Percentiles rank a stretch among this genome's conserved stretches.
Evolutionary conservation across 2,888 invertebrate species (phyloP).

Genomic region (Orchestes rusci): DNA sequence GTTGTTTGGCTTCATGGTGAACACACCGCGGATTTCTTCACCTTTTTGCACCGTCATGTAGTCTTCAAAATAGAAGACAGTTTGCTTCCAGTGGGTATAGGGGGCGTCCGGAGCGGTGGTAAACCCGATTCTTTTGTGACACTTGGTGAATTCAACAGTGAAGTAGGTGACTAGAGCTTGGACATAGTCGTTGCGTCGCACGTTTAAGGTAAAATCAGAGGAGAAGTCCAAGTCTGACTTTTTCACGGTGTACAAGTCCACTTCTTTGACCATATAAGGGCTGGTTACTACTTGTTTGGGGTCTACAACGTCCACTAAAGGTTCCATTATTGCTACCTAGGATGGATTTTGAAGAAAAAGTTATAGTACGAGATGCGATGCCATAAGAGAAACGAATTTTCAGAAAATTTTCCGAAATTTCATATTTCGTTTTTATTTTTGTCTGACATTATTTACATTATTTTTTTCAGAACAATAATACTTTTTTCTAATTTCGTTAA

Average conservation of each 20-base stretch:
- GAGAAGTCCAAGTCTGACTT: slow-evolving; percentile 90
- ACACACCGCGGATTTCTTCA: slow-evolving; percentile 87
- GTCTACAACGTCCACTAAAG: slow-evolving; percentile 97
- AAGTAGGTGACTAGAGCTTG: slow-evolving; percentile 99
- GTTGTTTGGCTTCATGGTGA: slow-evolving; percentile 92
- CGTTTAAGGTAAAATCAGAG: slow-evolving; percentile 74
- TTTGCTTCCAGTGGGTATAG: slow-evolving; percentile 99
- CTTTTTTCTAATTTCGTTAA: no score
- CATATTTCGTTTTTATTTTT: no score
- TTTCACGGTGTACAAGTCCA: slow-evolving; percentile 96
- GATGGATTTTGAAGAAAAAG: no score
- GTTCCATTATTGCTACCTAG: slow-evolving; percentile 94
- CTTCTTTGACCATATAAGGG: slow-evolving; percentile 91
- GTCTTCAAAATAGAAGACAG: slow-evolving; percentile 95
- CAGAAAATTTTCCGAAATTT: no score
- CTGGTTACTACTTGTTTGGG: slow-evolving; percentile 97
- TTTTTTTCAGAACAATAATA: no score
- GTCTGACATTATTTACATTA: no score
- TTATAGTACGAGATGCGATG: no score
- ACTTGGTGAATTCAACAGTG: slow-evolving; percentile 98
- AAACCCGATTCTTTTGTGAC: slow-evolving; percentile 96
- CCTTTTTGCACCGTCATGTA: slow-evolving; percentile 94
- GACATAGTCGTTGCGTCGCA: slow-evolving; percentile 87
- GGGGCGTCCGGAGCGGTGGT: slow-evolving; percentile 97
- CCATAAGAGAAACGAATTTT: no score